Evolutionary conservation across 2,113 vertebrate genomes (phyloP).

Genomic region (Thalassarche chlororhynchos): DNA sequence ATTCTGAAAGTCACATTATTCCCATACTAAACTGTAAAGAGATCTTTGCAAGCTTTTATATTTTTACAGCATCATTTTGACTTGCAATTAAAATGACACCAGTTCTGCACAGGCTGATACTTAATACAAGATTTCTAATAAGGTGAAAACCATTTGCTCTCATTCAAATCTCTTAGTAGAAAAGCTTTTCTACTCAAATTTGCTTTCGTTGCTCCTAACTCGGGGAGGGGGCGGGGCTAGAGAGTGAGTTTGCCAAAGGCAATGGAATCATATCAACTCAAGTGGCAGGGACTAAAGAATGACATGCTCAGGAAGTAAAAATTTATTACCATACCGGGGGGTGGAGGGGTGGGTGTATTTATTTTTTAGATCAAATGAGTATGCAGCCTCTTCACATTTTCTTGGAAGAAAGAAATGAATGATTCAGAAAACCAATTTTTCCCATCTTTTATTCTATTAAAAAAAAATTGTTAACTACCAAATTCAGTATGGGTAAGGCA

Average conservation of each 20-base stretch:
- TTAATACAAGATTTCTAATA: not conserved
- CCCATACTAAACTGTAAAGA: not conserved
- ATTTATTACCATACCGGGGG: not conserved
- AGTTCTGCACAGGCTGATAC: not conserved
- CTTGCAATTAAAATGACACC: not conserved
- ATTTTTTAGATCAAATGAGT: not conserved
- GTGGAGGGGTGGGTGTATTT: not conserved
- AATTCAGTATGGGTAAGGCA: not conserved
- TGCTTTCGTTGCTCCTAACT: not conserved
- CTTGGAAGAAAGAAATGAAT: not conserved
- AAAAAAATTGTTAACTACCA: not conserved
- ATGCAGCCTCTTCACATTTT: not conserved
- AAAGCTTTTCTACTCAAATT: not conserved
- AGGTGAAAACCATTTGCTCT: not conserved
- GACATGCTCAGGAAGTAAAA: not conserved
- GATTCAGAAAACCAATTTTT: not conserved
- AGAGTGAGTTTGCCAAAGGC: not conserved
- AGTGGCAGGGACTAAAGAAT: not conserved
- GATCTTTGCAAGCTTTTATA: not conserved
- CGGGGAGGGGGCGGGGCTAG: accelerated
- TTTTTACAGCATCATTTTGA: not conserved
- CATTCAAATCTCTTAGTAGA: not conserved
- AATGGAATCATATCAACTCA: not conserved
- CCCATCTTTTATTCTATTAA: not conserved
- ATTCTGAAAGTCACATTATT: not conserved